Percentiles rank a stretch among this genome's conserved stretches.
Conservation (phyloP, 2,113 vertebrate species). For the Eubucco bourcierii region DNA sequence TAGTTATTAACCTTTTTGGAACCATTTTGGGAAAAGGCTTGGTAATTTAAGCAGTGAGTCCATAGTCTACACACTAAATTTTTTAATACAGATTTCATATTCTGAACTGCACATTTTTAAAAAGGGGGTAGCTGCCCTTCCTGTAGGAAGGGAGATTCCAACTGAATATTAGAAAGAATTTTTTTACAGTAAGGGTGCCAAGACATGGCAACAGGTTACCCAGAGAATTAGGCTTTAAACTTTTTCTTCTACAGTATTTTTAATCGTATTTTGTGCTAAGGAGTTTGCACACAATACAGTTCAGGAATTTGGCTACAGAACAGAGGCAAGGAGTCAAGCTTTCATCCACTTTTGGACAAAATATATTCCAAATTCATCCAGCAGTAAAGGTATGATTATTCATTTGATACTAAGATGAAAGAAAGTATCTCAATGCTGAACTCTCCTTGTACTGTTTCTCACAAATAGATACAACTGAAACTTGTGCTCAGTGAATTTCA, state of each 20-base stretch:
- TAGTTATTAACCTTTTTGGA: neutral
- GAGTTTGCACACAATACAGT: neutral
- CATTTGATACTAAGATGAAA: neutral
- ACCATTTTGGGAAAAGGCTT: neutral
- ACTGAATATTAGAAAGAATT: too few relatives aligned
- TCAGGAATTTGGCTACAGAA: neutral
- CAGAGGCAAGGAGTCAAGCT: neutral
- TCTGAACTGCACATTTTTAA: neutral
- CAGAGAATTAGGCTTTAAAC: neutral
- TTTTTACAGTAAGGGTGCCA: too few relatives aligned
- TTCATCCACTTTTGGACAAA: neutral
- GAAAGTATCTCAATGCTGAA: neutral
- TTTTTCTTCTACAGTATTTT: neutral
- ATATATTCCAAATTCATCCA: neutral
- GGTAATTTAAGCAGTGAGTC: neutral
- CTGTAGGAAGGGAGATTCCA: too few relatives aligned
- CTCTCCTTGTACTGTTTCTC: neutral
- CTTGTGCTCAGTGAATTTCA: neutral
- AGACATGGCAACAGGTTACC: too few relatives aligned
- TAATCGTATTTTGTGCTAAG: neutral
- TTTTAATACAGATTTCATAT: neutral
- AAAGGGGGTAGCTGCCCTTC: neutral
- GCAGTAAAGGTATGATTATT: neutral
- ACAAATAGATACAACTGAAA: neutral
- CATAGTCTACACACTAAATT: fast-evolving